Evolutionary conservation across 2,888 invertebrate genomes (phyloP), one percentile per base, ranked within the genome.

Genomic region (Argyresthia goedartella): DNA sequence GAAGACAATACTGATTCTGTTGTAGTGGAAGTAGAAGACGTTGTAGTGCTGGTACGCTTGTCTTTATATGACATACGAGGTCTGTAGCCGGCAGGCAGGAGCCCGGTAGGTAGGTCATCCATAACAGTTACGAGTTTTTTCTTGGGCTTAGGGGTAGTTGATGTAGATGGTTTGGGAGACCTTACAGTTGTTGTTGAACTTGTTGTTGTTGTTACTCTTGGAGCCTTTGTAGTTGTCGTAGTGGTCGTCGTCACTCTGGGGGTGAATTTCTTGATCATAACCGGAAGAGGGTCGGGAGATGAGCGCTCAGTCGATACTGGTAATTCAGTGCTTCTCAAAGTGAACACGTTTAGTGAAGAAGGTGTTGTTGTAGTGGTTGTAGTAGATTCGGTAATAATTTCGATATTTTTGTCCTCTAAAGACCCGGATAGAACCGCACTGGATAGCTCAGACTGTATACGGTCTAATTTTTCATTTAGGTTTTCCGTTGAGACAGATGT

Each of bases 381-480:
- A 56, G 81, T 80, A 13, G 81, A 75, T 69, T 90, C 90, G n/a
- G 89, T 89, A 46, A 91, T 89, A 6, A 89, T 78, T 42, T 90
- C 88, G 59, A 91, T 90, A 67, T 93, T 91, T 71, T 92, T 91
- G 50, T 89, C 91, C 55, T 92, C 89, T 60, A 93, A 90, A 51
- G 92, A 92, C 50, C 92, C 92, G 3, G 91, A 90, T 25, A 95
- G 76, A 49, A 95, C 89, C 52, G 92, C 92, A 63, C 92, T 93
- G 0, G 94, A 94, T 33, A 95, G 73, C 68, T 95, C 95, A 0
- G 95, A 95, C 64, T 95, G 95, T 10, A 94, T 94, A 51, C 93
- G 88, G 69, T 95, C 95, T 57, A 95, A 79, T 73, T 95, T 95
- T 63, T 95, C 95, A 58, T 93, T 95, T 48, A 95, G 92, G 65